Percentiles rank a stretch among this genome's conserved stretches.
These are phyloP conservation scores for Amitus sp. DNA, from an alignment of 2,888 invertebrate species.

Conservation along the genomic window DNA sequence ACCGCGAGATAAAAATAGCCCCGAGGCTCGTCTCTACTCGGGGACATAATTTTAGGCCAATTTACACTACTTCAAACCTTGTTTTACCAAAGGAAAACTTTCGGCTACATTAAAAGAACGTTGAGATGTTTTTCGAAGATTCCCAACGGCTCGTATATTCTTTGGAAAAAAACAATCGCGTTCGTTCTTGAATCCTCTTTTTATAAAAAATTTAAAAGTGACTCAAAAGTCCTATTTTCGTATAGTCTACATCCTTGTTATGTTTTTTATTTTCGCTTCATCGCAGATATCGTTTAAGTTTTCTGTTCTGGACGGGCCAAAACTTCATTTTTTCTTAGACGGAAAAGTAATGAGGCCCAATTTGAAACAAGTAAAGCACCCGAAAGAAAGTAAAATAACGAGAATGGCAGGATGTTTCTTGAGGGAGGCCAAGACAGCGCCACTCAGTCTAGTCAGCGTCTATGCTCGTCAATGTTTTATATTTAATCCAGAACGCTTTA, in stretches of 20 bases:
- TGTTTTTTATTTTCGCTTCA: too few species aligned
- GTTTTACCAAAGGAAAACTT: neutral
- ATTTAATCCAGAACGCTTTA: slow-evolving; percentile 64
- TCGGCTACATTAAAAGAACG: neutral
- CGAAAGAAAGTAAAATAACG: slow-evolving; percentile 30
- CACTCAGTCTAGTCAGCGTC: slow-evolving; percentile 63
- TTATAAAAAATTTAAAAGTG: too few species aligned
- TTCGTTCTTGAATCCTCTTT: too few species aligned
- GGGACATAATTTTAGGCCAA: neutral
- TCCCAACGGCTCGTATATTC: neutral
- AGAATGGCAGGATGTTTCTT: slow-evolving; percentile 29
- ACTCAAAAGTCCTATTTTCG: neutral
- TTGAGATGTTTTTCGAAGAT: neutral
- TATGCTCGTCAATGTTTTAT: slow-evolving; percentile 63
- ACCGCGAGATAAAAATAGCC: slow-evolving; percentile 3
- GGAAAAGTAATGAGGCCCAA: too few species aligned
- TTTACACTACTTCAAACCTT: neutral
- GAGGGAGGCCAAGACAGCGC: slow-evolving; percentile 52
- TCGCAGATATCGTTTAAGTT: too few species aligned
- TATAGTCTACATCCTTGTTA: too few species aligned
- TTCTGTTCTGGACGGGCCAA: too few species aligned
- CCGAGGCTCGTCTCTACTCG: neutral
- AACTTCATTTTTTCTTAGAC: too few species aligned
- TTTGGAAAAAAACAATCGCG: too few species aligned
- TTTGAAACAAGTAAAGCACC: too few species aligned